Percentiles rank a stretch among this genome's conserved stretches.
phyloP scores from a whole-genome alignment of 2,113 vertebrate genomes.

The Ciconia stormi region DNA sequence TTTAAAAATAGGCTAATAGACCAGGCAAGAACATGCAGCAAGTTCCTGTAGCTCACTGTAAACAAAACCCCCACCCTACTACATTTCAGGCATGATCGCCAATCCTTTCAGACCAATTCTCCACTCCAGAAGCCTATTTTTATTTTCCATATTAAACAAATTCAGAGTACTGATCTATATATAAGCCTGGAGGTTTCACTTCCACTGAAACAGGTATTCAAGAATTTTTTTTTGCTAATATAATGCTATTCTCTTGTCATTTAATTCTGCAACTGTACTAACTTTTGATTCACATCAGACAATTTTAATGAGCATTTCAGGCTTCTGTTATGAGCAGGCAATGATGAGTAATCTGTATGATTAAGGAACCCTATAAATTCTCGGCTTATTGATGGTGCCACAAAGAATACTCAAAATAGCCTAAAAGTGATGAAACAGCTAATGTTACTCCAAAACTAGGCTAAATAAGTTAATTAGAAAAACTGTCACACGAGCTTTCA shows the following conservation, averaged over 20 bases:
- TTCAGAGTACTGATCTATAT: constrained; percentile 37
- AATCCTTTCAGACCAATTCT: constrained; percentile 39
- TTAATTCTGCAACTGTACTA: constrained; percentile 70
- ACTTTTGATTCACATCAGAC: constrained; percentile 73
- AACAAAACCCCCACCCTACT: background rate
- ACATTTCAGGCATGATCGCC: constrained; percentile 2
- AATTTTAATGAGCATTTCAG: constrained; percentile 70
- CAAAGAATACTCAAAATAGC: constrained; percentile 60
- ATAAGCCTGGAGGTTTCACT: constrained; percentile 52
- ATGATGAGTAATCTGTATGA: constrained; percentile 75
- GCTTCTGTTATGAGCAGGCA: constrained; percentile 72
- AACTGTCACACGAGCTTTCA: background rate
- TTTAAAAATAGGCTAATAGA: constrained; percentile 46
- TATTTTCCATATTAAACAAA: constrained; percentile 49
- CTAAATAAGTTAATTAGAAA: constrained; percentile 70
- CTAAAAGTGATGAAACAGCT: constrained; percentile 58
- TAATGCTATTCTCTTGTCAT: constrained; percentile 64
- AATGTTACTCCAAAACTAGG: constrained; percentile 53
- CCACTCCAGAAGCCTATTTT: constrained; percentile 53
- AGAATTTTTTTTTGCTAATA: constrained; percentile 14
- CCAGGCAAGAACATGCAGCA: background rate
- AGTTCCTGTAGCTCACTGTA: constrained; percentile 12
- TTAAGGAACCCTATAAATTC: constrained; percentile 73
- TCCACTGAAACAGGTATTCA: constrained; percentile 57
- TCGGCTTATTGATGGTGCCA: constrained; percentile 66